Evolutionary conservation across 1,140 invertebrate species (phyloP).

Genomic region (Drosophila nebulosa): DNA sequence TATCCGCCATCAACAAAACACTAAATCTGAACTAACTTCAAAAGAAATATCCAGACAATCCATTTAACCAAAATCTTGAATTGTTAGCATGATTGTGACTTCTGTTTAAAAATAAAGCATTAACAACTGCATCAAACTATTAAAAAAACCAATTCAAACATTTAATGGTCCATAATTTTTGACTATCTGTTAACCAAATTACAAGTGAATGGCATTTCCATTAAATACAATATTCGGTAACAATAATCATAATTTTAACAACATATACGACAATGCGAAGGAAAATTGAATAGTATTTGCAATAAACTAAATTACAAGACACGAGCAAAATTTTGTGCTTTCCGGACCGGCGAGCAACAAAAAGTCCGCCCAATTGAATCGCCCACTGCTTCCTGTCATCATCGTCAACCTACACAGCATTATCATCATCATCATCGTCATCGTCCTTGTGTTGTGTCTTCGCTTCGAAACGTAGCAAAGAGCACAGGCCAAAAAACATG

Average conservation of each 20-base stretch:
- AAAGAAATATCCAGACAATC: not conserved
- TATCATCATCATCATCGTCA: not conserved
- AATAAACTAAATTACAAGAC: conserved; percentile 66
- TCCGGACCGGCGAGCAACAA: conserved; percentile 55
- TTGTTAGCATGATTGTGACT: not conserved
- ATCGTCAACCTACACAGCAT: not conserved
- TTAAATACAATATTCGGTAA: conserved; percentile 17
- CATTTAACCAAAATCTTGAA: not conserved
- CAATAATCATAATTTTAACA: conserved; percentile 5
- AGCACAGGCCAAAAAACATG: conserved; percentile 39
- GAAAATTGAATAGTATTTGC: conserved; percentile 51
- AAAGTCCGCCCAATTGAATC: conserved; percentile 28
- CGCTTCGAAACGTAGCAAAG: not conserved
- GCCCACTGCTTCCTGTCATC: conserved; percentile 21
- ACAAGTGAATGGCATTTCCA: conserved; percentile 12
- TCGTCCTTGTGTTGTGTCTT: not conserved
- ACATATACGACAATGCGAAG: conserved; percentile 16
- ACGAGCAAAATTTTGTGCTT: conserved; percentile 48
- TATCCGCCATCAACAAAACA: not conserved
- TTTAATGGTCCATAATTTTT: not conserved
- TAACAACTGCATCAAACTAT: too few relatives aligned
- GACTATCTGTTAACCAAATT: not conserved
- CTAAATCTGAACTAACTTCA: not conserved
- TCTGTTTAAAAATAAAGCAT: too few relatives aligned
- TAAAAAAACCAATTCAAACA: too few relatives aligned